These are phyloP conservation scores for Busseola fusca DNA, from an alignment of 2,888 invertebrate genomes.

Conservation along the genomic window DNA sequence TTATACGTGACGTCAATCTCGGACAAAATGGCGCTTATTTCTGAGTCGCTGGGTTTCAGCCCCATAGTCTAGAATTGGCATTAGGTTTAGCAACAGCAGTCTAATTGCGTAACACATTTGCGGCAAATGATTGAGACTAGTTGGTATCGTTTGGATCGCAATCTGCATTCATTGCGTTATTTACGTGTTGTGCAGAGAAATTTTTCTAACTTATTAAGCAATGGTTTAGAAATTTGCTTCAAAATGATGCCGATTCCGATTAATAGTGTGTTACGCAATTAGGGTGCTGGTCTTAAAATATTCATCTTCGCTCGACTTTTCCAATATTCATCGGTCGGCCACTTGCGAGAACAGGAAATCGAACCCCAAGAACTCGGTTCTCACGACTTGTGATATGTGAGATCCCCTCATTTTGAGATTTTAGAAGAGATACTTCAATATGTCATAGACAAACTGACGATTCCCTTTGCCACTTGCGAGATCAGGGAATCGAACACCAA, in stretches of 20 bases:
- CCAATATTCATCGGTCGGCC: neutral
- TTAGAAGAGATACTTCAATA: neutral
- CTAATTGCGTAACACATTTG: too few relatives aligned
- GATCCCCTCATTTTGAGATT: neutral
- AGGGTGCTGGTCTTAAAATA: neutral
- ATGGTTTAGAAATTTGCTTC: too few relatives aligned
- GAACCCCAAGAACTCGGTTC: conserved; percentile 3
- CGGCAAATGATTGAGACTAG: too few relatives aligned
- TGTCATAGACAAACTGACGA: neutral
- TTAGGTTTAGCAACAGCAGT: conserved; percentile 29
- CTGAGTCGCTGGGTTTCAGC: conserved; percentile 90
- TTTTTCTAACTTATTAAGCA: too few relatives aligned
- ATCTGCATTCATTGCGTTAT: too few relatives aligned
- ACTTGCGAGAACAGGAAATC: conserved; percentile 5
- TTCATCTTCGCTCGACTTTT: neutral
- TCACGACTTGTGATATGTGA: neutral
- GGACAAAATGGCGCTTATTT: conserved; percentile 93
- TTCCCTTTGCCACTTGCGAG: neutral
- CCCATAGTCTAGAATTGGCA: conserved; percentile 89
- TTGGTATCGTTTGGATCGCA: too few relatives aligned
- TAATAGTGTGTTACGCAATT: too few relatives aligned
- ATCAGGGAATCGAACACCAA: too few relatives aligned
- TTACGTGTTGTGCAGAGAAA: too few relatives aligned
- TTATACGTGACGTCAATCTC: conserved; percentile 96
- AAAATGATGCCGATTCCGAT: too few relatives aligned